Evolutionary conservation across 2,888 invertebrate genomes (phyloP).

Genomic region (Drosophila hawaiiensis): DNA sequence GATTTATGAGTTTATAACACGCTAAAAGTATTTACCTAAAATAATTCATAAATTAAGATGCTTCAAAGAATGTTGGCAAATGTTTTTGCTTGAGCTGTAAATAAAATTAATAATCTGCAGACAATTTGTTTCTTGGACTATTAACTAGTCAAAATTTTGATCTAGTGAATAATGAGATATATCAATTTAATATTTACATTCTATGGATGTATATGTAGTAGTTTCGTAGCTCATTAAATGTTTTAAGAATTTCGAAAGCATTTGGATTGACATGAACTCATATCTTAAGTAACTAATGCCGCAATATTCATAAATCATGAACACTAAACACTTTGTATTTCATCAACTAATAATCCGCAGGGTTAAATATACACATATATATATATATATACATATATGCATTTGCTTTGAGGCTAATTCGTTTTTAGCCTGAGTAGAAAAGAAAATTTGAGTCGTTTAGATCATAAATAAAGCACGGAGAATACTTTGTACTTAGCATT

Average conservation of each 20-base stretch:
- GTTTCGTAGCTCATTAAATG: conserved; percentile 26
- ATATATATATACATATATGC: not conserved
- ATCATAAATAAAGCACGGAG: conserved; percentile 66
- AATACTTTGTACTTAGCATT: conserved; percentile 60
- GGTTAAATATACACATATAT: conserved; percentile 28
- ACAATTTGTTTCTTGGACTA: not conserved
- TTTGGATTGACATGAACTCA: conserved; percentile 46
- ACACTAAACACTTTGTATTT: conserved; percentile 55
- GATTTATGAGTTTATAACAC: conserved; percentile 41
- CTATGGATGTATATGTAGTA: not conserved
- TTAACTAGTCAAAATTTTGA: not conserved
- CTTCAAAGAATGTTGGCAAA: conserved; percentile 15
- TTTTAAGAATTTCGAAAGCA: conserved; percentile 28
- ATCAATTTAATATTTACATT: not conserved
- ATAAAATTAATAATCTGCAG: conserved; percentile 7
- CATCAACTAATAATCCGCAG: conserved; percentile 55
- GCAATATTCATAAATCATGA: conserved; percentile 66
- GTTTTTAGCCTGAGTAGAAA: conserved; percentile 10
- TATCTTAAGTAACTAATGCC: conserved; percentile 47
- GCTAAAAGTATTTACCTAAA: conserved; percentile 35
- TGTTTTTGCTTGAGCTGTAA: conserved; percentile 25
- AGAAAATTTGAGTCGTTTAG: conserved; percentile 43
- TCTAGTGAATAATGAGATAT: not conserved
- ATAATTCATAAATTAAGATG: conserved; percentile 31
- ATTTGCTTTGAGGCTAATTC: conserved; percentile 3